Evolutionary conservation across 2,888 invertebrate species (phyloP), one percentile per base, ranked within the genome.

Genomic region (Apotomis capreana): DNA sequence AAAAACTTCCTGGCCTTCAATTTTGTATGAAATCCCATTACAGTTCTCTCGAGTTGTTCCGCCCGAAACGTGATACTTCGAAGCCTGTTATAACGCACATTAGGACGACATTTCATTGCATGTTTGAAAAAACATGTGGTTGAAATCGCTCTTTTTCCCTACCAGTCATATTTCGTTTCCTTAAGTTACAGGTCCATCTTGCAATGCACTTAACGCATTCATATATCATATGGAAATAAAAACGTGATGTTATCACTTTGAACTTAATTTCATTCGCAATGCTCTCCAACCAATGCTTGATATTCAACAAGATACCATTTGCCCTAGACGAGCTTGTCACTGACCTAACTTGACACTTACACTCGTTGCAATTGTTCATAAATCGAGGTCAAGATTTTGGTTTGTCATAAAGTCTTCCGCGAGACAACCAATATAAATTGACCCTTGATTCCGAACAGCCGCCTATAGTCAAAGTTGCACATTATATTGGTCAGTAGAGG

Each of bases 261-360:
- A 49, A 71, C 61, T 67, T 65, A 71, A 70, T 70, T 70, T 70
- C 52, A 70, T 67, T 70, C 54, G 40, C 70, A 36, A 60, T 59
- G 52, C 54, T 54, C 61, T 62, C 62, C 60, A 6, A 44, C 70
- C 67, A 64, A 64, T 60, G 58, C 60, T 49, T 49, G 49, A 10
- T 49, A 49, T 49, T 49, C 49, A 49, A 49, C 8, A 44, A 49
- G 9, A 49, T 49, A 4, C 10, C 49, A 49, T 49, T 10, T 10
- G 2, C 10, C 46, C 3, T 0, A 6, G 6, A 49, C 6, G 10
- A 10, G 10, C 9, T 49, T 3, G 10, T 49, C 49, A 3, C 9
- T 49, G 9, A 49, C 9, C 5, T 9, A 49, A 49, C 8, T 8
- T 49, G 49, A 49, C 49, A 49, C 49, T 9, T 49, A 9, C 3